These are phyloP conservation scores for Muraenolepis orangiensis DNA, from an alignment of 2,797 vertebrate species.

Conservation along the genomic window DNA sequence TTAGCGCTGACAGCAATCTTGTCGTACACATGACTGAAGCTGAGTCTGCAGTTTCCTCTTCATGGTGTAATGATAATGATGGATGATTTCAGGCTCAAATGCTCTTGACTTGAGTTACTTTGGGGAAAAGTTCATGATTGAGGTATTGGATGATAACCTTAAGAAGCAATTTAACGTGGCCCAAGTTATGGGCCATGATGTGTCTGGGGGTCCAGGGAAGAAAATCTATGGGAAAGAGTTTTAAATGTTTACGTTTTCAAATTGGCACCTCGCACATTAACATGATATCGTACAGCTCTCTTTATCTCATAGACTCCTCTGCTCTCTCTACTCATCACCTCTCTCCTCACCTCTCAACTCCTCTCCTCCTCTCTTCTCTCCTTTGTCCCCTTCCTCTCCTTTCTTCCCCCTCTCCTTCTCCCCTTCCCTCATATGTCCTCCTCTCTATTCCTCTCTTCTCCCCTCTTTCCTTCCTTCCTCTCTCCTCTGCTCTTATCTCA, in stretches of 20 bases:
- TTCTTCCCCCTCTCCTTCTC: conserved; percentile 3
- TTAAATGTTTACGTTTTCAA: neutral
- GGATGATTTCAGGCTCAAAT: neutral
- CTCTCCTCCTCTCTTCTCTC: neutral
- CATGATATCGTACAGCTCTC: neutral
- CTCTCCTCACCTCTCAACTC: too few species aligned
- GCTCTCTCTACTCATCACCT: too few species aligned
- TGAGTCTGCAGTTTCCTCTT: conserved; percentile 13
- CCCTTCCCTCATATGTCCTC: too few species aligned
- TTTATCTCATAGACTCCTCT: neutral
- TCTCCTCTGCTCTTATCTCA: too few species aligned
- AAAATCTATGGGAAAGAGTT: neutral
- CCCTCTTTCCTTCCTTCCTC: neutral
- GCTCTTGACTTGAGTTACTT: neutral
- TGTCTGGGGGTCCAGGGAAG: too few species aligned
- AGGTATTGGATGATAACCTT: neutral
- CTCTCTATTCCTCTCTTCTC: neutral
- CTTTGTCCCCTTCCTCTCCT: neutral
- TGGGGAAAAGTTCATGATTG: too few species aligned
- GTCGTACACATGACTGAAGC: conserved; percentile 38
- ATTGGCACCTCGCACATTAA: neutral
- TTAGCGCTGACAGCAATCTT: conserved; percentile 63
- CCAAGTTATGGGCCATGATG: too few species aligned
- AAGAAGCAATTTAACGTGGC: too few species aligned
- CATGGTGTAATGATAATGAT: neutral